A percentile compares a stretch with the other conserved stretches of the same genome.
These are phyloP conservation scores for Hoplodrina blanda DNA, from an alignment of 2,888 invertebrate genomes.

Conservation along the genomic window DNA sequence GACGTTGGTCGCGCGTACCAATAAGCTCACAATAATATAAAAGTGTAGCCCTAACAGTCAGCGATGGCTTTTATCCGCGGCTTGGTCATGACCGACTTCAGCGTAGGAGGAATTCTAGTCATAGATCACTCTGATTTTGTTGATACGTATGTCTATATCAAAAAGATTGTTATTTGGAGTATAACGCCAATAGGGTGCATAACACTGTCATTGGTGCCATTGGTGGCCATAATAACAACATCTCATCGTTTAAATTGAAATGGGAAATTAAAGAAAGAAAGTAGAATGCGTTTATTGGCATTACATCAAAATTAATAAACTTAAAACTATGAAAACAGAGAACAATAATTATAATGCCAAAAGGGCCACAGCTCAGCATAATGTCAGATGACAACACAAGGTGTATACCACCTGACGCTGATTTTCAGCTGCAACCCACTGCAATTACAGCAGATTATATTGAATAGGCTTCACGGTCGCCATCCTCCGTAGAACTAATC, in stretches of 20 bases:
- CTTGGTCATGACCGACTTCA: neutral
- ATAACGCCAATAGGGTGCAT: neutral
- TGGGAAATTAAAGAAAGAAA: too few species aligned
- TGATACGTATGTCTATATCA: neutral
- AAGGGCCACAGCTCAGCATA: too few species aligned
- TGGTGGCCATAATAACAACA: neutral
- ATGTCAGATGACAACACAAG: too few species aligned
- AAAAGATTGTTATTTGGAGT: neutral
- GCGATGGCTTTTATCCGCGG: too few species aligned
- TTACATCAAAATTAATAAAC: too few species aligned
- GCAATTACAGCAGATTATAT: neutral
- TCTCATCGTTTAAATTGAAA: neutral
- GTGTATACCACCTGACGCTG: too few species aligned
- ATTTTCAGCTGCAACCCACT: too few species aligned
- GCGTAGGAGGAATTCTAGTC: conserved; percentile 1
- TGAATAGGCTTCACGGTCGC: neutral
- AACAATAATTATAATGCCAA: too few species aligned
- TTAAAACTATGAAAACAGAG: too few species aligned
- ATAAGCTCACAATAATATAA: neutral
- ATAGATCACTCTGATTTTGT: neutral
- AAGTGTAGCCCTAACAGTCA: too few species aligned
- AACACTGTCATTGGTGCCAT: neutral
- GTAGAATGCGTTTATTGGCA: too few species aligned
- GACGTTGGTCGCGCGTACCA: neutral
- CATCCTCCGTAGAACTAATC: too few species aligned